Percentiles rank a stretch among this genome's conserved stretches.
These are phyloP conservation scores for Conger conger DNA, from an alignment of 2,113 vertebrate species.

Conservation along the genomic window DNA sequence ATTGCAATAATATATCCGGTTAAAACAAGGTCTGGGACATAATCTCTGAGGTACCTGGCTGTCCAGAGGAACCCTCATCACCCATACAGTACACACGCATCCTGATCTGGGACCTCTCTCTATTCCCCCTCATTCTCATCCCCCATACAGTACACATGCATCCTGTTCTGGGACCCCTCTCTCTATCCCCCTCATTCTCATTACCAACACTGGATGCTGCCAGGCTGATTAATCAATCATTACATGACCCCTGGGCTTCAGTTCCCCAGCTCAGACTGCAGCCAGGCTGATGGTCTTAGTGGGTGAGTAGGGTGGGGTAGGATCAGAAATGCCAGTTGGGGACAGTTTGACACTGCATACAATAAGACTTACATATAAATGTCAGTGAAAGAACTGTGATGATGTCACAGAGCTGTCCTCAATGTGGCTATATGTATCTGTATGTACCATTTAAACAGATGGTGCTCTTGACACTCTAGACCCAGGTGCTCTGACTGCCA, in stretches of 20 bases:
- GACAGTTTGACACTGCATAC: slow-evolving; percentile 7
- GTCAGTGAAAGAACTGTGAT: slow-evolving; percentile 30
- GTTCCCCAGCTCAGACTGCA: slow-evolving; percentile 36
- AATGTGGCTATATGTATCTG: neutral
- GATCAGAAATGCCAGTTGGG: too few relatives aligned
- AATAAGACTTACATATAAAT: neutral
- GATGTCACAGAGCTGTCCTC: neutral
- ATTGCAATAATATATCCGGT: neutral
- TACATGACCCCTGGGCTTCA: slow-evolving; percentile 30
- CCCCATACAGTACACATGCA: too few relatives aligned
- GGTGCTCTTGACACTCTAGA: neutral
- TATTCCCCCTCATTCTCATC: slow-evolving; percentile 26
- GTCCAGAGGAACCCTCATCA: neutral
- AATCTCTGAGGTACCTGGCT: neutral
- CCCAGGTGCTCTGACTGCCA: neutral
- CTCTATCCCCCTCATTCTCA: slow-evolving; percentile 25
- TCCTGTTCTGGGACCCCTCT: slow-evolving; percentile 23
- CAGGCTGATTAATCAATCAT: slow-evolving; percentile 53
- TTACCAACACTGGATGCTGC: slow-evolving; percentile 34
- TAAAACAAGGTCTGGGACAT: neutral
- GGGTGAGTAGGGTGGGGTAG: too few relatives aligned
- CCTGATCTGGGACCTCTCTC: slow-evolving; percentile 20
- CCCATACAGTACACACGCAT: too few relatives aligned
- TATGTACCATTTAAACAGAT: neutral
- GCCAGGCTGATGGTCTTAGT: too few relatives aligned